These are phyloP conservation scores for Sebastes aleutianus DNA, from an alignment of 2,797 vertebrate species.

Conservation along the genomic window DNA sequence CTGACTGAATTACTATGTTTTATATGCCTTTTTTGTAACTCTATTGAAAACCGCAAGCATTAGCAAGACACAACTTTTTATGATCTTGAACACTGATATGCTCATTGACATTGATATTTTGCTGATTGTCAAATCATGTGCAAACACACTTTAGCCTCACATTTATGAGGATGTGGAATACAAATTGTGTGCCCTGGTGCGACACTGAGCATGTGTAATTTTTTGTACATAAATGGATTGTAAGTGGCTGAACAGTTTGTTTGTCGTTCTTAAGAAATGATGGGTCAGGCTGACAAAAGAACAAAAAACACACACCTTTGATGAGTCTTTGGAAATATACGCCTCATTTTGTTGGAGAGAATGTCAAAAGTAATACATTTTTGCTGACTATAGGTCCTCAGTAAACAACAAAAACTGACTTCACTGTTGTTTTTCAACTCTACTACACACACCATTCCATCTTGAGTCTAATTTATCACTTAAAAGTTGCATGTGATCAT, in stretches of 20 bases:
- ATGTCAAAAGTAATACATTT: background rate
- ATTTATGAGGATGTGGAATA: background rate
- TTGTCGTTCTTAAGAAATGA: background rate
- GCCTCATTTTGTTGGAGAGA: background rate
- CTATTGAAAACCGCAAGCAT: background rate
- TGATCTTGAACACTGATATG: background rate
- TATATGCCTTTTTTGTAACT: background rate
- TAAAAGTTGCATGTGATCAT: background rate
- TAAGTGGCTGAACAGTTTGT: background rate
- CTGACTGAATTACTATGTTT: conserved; percentile 28
- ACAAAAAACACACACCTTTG: background rate
- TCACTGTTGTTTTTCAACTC: background rate
- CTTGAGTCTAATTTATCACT: background rate
- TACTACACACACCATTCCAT: background rate
- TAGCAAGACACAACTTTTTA: background rate
- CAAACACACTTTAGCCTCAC: background rate
- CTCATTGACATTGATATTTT: background rate
- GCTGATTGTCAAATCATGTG: background rate
- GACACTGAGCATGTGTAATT: background rate
- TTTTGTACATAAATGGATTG: background rate
- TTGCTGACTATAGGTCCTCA: too few species aligned
- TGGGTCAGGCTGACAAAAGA: background rate
- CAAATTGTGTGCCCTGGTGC: too few species aligned
- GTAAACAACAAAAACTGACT: background rate
- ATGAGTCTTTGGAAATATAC: background rate